Base-by-base conservation (phyloP, 2,797 vertebrate genomes). In the Margarornis squamiger region DNA sequence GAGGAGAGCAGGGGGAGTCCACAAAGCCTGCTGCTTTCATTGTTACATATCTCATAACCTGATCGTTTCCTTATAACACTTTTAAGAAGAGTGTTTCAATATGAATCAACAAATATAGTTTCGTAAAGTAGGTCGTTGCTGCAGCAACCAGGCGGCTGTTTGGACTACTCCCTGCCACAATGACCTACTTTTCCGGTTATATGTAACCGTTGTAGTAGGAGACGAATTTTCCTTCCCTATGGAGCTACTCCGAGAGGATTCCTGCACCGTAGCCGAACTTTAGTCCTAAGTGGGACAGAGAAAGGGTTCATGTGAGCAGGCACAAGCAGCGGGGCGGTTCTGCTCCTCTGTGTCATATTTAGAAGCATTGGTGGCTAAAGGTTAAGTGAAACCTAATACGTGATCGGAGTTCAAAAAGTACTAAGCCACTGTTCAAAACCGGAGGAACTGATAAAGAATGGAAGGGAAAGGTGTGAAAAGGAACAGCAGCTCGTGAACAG, bases 81-180 rank as follows among this genome's bases (percentile, higher is more conserved):
- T 97, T 95, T 89, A 97, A 96, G 94, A 95, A 90, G 96, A 97
- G 97, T 90, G 96, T 96, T 97, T 97, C 97, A 97, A 96, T 96
- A 97, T 98, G 97, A 98, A 98, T 98, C 97, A 97, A 98, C 97
- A 98, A 95, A 96, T 97, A 97, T 96, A 96, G 97, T 98, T 98
- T 95, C 96, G 93, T 95, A 97, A 98, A 98, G 96, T 98, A 98
- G 98, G 98, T 98, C 98, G 97, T 97, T 96, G 96, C 98, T 97
- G 96, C 97, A 97, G 98, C 97, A 98, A 98, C 98, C 96, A 65
- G 93, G 95, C 94, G 90, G 92, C 30, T 95, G 97, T 97, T 97
- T 96, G 93, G 97, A 97, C 94, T 92, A 97, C 97, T 97, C 97
- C 97, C 97, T 79, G 88, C 97, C 95, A 97, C 97, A 97, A 97